Percentiles rank a stretch among this genome's conserved stretches.
Conservation (phyloP, 2,888 invertebrate genomes). For the Scaptomyza caliginosa region DNA sequence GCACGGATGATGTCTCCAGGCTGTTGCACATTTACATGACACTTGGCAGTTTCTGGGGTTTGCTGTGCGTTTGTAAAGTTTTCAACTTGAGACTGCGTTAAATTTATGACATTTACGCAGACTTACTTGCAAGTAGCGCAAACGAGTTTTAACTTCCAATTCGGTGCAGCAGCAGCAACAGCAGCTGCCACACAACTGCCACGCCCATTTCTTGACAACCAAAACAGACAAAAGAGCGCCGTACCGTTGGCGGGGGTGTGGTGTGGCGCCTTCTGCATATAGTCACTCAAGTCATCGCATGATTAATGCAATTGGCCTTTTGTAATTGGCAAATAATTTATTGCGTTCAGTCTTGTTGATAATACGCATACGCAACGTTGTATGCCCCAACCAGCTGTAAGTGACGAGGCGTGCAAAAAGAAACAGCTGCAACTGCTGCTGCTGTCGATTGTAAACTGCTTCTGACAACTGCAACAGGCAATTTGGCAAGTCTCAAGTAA, state of each 20-base stretch:
- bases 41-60: slow-evolving; percentile 47
- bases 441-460: slow-evolving; percentile 25
- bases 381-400: slow-evolving; percentile 33
- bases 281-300: slow-evolving; percentile 55
- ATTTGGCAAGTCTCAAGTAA: slow-evolving; percentile 23
- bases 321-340: slow-evolving; percentile 80
- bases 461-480: slow-evolving; percentile 25
- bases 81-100: slow-evolving; percentile 69
- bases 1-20: slow-evolving; percentile 40
- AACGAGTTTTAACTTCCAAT: slow-evolving; percentile 60
- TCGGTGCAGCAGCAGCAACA: slow-evolving; percentile 35
- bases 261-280: slow-evolving; percentile 18
- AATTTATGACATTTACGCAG: slow-evolving; percentile 72
- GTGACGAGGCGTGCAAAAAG: slow-evolving; percentile 35
- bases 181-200: slow-evolving; percentile 26
- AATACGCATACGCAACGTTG: slow-evolving; percentile 68
- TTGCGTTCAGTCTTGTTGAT: slow-evolving; percentile 54
- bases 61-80: slow-evolving; percentile 47
- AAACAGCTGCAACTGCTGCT: slow-evolving; percentile 42
- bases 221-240: slow-evolving; percentile 48
- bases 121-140: slow-evolving; percentile 40
- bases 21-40: slow-evolving; percentile 78
- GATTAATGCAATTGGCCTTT: slow-evolving; percentile 77
- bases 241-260: background rate
- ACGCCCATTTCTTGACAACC: slow-evolving; percentile 75